These are phyloP conservation scores for Alsophila aescularia DNA, from an alignment of 2,888 invertebrate genomes.

Conservation along the genomic window DNA sequence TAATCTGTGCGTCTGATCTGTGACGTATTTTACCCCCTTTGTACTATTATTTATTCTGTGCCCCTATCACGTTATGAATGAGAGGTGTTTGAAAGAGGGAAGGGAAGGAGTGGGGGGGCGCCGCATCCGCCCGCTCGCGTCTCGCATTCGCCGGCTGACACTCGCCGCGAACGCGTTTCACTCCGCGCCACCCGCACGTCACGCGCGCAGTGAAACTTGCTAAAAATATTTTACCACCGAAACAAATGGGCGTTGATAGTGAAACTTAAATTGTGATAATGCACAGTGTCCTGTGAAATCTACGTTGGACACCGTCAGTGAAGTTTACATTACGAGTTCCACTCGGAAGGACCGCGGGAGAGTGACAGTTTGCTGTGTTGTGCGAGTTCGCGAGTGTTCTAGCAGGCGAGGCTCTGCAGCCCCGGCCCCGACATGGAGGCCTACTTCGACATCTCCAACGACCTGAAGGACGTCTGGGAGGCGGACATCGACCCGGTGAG, in stretches of 20 bases:
- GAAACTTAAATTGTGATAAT: constrained; percentile 75
- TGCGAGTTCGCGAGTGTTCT: constrained; percentile 57
- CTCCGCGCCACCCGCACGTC: constrained; percentile 48
- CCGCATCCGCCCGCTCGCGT: constrained; percentile 40
- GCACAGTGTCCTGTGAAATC: constrained; percentile 66
- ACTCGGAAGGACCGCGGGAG: constrained; percentile 59
- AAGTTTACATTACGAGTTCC: constrained; percentile 63
- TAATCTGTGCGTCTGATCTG: too few species aligned
- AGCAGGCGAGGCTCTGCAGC: constrained; percentile 65
- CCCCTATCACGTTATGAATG: constrained; percentile 77
- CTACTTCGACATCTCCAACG: constrained; percentile 90
- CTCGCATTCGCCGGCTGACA: constrained; percentile 72
- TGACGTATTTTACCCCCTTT: constrained; percentile 67
- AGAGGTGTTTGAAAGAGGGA: constrained; percentile 46
- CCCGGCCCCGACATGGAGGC: constrained; percentile 86
- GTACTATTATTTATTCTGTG: too few species aligned
- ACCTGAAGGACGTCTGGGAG: constrained; percentile 92
- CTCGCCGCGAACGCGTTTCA: constrained; percentile 58
- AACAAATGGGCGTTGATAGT: constrained; percentile 79
- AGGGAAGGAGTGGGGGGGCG: constrained; percentile 44
- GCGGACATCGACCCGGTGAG: constrained; percentile 93
- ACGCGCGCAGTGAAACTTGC: constrained; percentile 78
- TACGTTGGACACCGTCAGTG: constrained; percentile 45
- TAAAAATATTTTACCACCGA: constrained; percentile 63
- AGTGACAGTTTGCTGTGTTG: constrained; percentile 74